Conservation (phyloP, 2,113 vertebrate genomes). For the Cyanoderma ruficeps region DNA sequence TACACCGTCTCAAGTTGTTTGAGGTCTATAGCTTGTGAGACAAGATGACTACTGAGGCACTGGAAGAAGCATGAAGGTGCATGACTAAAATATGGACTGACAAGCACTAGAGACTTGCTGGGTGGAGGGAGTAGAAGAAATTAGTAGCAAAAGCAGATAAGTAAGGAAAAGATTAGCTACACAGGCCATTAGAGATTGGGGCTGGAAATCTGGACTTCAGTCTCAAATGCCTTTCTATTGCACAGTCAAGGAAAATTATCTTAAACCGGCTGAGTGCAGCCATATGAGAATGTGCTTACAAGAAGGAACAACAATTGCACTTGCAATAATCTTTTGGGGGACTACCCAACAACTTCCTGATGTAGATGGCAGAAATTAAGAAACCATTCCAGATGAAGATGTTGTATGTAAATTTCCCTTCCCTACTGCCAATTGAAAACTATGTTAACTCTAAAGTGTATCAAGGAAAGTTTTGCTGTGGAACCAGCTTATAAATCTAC, state of each 20-base stretch:
- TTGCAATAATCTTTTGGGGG: background rate
- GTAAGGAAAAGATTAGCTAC: background rate
- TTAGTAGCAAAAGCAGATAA: background rate
- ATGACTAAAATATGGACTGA: background rate
- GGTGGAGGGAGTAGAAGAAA: background rate
- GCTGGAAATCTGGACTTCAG: slow-evolving; percentile 17
- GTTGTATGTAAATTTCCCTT: background rate
- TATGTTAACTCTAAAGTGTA: background rate
- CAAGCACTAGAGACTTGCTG: background rate
- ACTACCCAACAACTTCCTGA: background rate
- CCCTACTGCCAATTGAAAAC: background rate
- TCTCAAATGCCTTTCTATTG: slow-evolving; percentile 16
- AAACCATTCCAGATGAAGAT: background rate
- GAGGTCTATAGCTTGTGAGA: background rate
- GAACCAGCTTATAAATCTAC: background rate
- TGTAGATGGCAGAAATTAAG: background rate
- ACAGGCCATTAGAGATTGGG: background rate
- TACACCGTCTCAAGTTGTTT: background rate
- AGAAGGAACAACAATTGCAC: background rate
- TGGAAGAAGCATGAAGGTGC: background rate
- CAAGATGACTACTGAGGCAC: background rate
- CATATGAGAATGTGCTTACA: background rate
- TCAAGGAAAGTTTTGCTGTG: background rate
- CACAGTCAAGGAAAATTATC: background rate
- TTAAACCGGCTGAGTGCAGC: background rate